Base-by-base conservation (phyloP, 2,797 vertebrate genomes). In the Acropternis orthonyx region DNA sequence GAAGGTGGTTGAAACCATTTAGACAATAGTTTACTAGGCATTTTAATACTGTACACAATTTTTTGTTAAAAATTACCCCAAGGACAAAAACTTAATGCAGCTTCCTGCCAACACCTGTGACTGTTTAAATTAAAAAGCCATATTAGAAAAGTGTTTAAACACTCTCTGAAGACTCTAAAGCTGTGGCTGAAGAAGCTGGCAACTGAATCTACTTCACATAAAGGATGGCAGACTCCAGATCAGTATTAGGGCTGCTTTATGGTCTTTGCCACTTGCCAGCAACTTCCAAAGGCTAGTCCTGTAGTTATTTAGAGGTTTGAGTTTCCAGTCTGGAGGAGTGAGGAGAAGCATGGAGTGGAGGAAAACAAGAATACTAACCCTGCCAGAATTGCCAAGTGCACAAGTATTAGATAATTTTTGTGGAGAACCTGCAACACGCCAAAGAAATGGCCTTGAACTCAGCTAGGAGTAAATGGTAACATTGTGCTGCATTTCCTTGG, bases 391-490 rank as follows among this genome's bases (percentile, higher is more conserved):
- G 7, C 5, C 22, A 37, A 28, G 2, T 23, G 16, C 8, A 9
- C 23, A 16, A 27, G 9, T 36, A 10, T 39, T 32, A 46, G 14
- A 32, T 19, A 0, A 30, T 41, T 74, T 85, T 76, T 28, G 26
- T 13, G 19, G 30, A 46, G 23, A 13, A 67, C 27, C 3, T 62
- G n/a, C n/a, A 72, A 58, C 11, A 39, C 32, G 21, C 4, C 30
- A 43, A 61, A 85, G 22, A 52, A 84, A 23, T 24, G 49, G 6
- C 4, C 14, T 62, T 48, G 65, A 79, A 13, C 6, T 80, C 43
- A 4, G 0, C 28, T 22, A 44, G 15, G 16, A 72, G 9, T 23
- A 28, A 84, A 39, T 1, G 1, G 3, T 23, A 41, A 34, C 49
- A 49, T 3, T 28, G 10, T 3, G 3, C 12, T 51, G 55, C 8